Evolutionary conservation across 2,113 vertebrate species (phyloP).

Genomic region (Centropus bengalensis): DNA sequence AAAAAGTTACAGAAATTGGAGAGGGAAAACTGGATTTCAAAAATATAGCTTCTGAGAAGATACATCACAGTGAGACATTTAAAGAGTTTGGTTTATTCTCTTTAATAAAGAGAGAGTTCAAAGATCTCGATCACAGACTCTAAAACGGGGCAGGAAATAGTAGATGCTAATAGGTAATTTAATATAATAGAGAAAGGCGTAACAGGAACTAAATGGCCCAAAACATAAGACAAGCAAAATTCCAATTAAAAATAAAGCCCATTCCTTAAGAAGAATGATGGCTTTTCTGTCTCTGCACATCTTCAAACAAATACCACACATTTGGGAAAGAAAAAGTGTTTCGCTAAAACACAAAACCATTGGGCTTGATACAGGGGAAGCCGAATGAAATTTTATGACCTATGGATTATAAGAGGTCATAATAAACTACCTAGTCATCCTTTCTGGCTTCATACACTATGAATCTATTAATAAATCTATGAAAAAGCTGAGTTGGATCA

Average conservation of each 20-base stretch:
- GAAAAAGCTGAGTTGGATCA: not conserved
- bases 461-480: not conserved
- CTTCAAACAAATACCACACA: not conserved
- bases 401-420: not conserved
- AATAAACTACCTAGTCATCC: not conserved
- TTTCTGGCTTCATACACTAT: not conserved
- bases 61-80: not conserved
- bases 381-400: not conserved
- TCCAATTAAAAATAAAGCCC: not conserved
- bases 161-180: not conserved
- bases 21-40: not conserved
- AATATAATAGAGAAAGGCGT: not conserved
- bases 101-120: not conserved
- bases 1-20: not conserved
- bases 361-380: not conserved
- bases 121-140: not conserved
- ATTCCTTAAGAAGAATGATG: not conserved
- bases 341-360: not conserved
- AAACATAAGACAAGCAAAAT: not conserved
- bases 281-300: not conserved
- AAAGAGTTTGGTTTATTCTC: not conserved
- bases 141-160: not conserved
- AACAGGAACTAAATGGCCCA: not conserved
- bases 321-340: not conserved
- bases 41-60: not conserved